phyloP scores from a whole-genome alignment of 2,113 vertebrate species.

The Origma solitaria region DNA sequence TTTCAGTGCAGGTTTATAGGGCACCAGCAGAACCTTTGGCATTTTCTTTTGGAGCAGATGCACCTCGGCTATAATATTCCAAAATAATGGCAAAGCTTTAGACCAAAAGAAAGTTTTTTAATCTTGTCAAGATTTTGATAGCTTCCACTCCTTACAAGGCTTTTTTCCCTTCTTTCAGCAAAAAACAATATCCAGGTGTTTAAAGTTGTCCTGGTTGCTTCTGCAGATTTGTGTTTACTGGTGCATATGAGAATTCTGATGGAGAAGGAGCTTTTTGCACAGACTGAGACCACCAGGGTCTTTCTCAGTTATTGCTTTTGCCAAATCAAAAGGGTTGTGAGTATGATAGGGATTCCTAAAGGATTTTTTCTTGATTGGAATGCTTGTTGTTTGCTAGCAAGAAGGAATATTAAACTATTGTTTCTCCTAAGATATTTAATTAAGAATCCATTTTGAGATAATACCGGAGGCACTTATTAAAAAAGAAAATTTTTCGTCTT shows the following conservation, averaged over 20 bases:
- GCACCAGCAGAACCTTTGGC: background rate
- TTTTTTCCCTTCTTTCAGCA: background rate
- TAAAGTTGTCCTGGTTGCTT: background rate
- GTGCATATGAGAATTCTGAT: background rate
- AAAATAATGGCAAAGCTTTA: background rate
- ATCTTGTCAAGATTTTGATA: background rate
- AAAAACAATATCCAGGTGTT: background rate
- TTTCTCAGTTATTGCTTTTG: background rate
- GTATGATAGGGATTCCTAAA: background rate
- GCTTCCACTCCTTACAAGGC: background rate
- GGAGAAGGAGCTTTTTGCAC: background rate
- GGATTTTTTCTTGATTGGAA: background rate
- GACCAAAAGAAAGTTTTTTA: background rate
- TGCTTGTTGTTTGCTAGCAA: background rate
- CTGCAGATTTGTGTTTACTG: background rate
- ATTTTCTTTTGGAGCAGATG: background rate
- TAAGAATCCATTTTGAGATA: background rate
- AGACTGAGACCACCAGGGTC: background rate
- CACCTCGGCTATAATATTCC: background rate
- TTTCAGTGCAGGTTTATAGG: background rate
- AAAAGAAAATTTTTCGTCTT: background rate
- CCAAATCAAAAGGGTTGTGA: background rate
- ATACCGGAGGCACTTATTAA: background rate
- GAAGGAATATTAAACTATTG: background rate
- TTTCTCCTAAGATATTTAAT: conserved; percentile 5